Base-by-base conservation (phyloP, 2,888 invertebrate species). In the Cerastis rubricosa region DNA sequence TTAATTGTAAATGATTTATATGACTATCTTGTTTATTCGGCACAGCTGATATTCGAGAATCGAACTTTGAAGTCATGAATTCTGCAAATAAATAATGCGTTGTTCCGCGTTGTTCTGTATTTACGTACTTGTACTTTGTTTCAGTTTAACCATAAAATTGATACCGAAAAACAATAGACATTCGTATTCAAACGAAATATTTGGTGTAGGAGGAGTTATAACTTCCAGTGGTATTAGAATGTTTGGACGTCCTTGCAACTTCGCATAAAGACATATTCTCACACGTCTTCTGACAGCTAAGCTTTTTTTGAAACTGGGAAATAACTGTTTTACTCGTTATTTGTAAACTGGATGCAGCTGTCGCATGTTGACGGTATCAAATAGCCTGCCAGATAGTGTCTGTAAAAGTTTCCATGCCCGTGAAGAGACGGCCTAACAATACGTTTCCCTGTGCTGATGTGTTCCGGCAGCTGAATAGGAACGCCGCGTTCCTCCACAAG, bases 401-500 rank as follows among this genome's bases (percentile, higher is more conserved):
- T 75, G 76, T 81, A 77, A 86, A 85, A 80, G 77, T 77, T 83
- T 87, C 74, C 78, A 66, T 45, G 85, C 45, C 67, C 77, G 25
- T 81, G 83, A 81, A 83, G 71, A 85, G 71, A 25, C 73, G 35
- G 57, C 83, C 68, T 71, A 83, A 87, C 83, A 87, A 82, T 80
- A 81, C 73, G 51, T 76, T 84, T 77, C 73, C 67, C 66, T 25
- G 71, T 29, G 43, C 61, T 84, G 78, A 87, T 86, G 76, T 80
- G 77, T 87, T 86, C 88, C 88, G 86, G 84, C 88, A 86, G 65
- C n/a, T 78, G 78, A 76, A 78, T 77, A 75, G 78, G 57, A 71
- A 63, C 64, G 40, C 51, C 61, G 40, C 54, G 71, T 75, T 43
- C 11, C 57, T 43, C 14, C 66, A 40, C 85, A 86, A 86, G 86